These are phyloP conservation scores for Heliocidaris tuberculata DNA, from an alignment of 35 echinoderm and acorn worm species.

Conservation along the genomic window DNA sequence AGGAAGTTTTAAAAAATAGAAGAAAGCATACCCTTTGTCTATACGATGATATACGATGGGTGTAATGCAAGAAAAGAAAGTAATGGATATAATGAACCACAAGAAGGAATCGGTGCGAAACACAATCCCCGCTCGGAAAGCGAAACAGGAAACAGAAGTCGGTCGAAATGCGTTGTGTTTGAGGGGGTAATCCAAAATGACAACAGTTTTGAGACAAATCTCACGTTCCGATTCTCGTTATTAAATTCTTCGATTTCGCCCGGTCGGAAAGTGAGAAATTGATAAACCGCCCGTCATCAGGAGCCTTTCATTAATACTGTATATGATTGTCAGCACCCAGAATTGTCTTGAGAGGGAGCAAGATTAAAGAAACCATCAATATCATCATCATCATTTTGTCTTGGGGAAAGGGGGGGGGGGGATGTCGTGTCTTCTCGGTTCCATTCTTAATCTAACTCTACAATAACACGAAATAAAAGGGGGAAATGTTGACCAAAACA, in stretches of 20 bases:
- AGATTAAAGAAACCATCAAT: background rate
- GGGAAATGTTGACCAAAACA: no score
- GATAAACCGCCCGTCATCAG: background rate
- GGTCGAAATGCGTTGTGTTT: conserved; percentile 17
- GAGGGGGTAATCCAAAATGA: conserved; percentile 29
- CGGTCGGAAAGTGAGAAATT: background rate
- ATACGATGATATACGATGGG: background rate
- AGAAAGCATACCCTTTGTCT: background rate
- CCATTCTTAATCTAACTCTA: no score
- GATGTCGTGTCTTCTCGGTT: background rate
- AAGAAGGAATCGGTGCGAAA: background rate
- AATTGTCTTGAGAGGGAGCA: background rate
- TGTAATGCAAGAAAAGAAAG: background rate
- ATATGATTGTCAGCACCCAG: background rate
- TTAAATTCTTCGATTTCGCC: background rate
- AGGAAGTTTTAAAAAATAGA: background rate
- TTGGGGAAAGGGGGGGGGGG: background rate
- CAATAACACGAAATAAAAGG: no score
- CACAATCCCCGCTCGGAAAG: background rate
- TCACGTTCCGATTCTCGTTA: conserved; percentile 26
- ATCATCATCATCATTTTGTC: background rate
- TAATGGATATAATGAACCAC: background rate
- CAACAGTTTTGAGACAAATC: conserved; percentile 34
- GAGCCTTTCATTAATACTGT: background rate
- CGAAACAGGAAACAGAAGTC: conserved; percentile 25